Base-by-base conservation (phyloP, 1,140 invertebrate genomes). In the Scaptomyza pallida region DNA sequence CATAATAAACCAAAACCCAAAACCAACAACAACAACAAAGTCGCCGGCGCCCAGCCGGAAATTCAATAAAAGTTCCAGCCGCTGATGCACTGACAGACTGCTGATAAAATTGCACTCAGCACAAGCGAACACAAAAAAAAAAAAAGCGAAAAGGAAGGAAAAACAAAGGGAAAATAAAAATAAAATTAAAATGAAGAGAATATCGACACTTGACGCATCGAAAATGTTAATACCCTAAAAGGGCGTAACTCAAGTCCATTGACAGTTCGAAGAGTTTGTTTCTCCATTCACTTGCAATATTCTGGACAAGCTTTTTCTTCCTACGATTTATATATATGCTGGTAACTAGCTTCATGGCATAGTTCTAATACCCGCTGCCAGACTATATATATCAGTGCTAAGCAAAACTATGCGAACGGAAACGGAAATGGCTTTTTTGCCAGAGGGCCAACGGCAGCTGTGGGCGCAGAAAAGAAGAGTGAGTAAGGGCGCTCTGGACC, bases 1-100 rank as follows among this genome's bases (percentile, higher is more conserved):
- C 62, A 47, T 68, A 74, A 85, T 86, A 85, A 86, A 81, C 69
- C 80, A 71, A 72, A 73, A 56, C 40, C 44, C 12, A 59, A n/a
- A 54, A 59, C 33, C 60, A 55, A 60, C 56, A 67, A 37, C 30
- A 63, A 44, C 60, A 79, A 33, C 45, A 47, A 75, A 85, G 59
- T 64, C 78, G 69, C 54, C 77, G 65, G 45, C 69, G 67, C 63
- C 75, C 70, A 78, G 51, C 67, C 82, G 82, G 82, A 88, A 88
- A 88, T 88, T 88, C 83, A 88, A 88, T 88, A 88, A 89, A 88
- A 88, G 82, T 88, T 88, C 78, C 78, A 86, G 82, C 69, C 81
- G 77, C 70, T 80, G 73, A 88, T 86, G 81, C 81, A 85, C 80
- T 73, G 73, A 81, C 74, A 72, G 73, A 48, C 64, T 68, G 72